Evolutionary conservation across 2,113 vertebrate species (phyloP), one percentile per base, ranked within the genome.

Genomic region (Girardinichthys multiradiatus): DNA sequence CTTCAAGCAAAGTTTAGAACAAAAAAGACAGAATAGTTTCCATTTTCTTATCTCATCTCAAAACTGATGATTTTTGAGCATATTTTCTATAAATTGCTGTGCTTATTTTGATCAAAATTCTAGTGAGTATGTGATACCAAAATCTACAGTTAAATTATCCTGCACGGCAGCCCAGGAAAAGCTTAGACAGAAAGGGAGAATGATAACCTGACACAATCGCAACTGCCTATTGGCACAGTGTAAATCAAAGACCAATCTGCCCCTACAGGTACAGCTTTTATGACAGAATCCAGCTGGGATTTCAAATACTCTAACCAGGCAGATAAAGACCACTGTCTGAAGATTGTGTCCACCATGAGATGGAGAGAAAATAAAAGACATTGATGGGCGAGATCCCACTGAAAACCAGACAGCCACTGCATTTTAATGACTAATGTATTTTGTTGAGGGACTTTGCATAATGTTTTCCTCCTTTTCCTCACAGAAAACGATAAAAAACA

Each of bases 161-260:
- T 77, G 70, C 90, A 86, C 31, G 29, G 74, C 73, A 54, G 79
- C 85, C 72, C 79, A 63, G 84, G 83, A 86, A 64, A 63, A 77
- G 72, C 86, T 78, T 75, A 83, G 90, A 90, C 84, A 82, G 83
- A 71, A 85, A 86, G 65, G 78, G 81, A 90, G 88, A 90, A 81
- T 81, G 92, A 91, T 90, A 90, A 92, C 92, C 92, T 87, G 88
- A 88, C 89, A 90, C 79, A 74, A 84, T 87, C 78, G 66, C 70
- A 72, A 68, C 69, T 64, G 76, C 84, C 84, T 85, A 78, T 84
- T 85, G 86, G 87, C 76, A 81, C 72, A 59, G 84, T 70, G 89
- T 89, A 83, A 89, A 94, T 94, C 92, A 94, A 90, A 94, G 87
- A 85, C 79, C 89, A 87, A 92, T 93, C 91, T 84, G 70, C 75